Evolutionary conservation across 1,140 invertebrate genomes (phyloP), one percentile per base, ranked within the genome.

Genomic region (Leptestheria dahalacensis): DNA sequence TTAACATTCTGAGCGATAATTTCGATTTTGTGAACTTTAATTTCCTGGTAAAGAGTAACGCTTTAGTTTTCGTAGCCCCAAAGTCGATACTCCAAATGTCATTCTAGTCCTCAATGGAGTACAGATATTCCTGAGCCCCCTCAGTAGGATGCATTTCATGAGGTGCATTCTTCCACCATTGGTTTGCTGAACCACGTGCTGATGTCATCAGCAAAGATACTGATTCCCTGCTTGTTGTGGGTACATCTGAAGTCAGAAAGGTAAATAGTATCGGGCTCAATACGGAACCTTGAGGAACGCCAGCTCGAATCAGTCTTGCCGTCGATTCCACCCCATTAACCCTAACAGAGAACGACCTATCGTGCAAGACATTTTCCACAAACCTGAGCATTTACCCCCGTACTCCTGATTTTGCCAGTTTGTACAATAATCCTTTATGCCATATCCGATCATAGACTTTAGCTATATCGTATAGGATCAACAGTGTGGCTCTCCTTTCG

Each of bases 371-470:
- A 20, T 62, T 23, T 41, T 61, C 25, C 11, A 33, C 57, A 50
- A 47, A 60, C 12, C 26, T 20, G 15, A n/a, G 46, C 1, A 15
- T 21, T 48, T 57, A n/a, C 15, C 62, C 33, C 41, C 20, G 18
- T 21, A 63, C 26, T 12, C 51, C 48, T 15, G 59, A 15, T 48
- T 46, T 20, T 48, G 57, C 60, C 18, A 73, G 57, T 64, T 70
- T 73, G 23, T 64, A 65, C 2, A 71, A 48, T 0, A 73, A 63
- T 0, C 68, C 72, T 10, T 66, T 55, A 12, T 68, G 61, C 69
- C 71, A 73, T 0, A 71, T 67, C 55, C 60, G 64, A 53, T 75
- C 73, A 51, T 73, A 74, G 0, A 71, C 70, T 64, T 73, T 73
- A 50, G 66, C 65, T 1, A 74, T 62, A 48, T 75, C 73, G 15